Evolutionary conservation across 1,140 invertebrate species (phyloP), one percentile per base, ranked within the genome.

Genomic region (Macrocentrus cingulum): DNA sequence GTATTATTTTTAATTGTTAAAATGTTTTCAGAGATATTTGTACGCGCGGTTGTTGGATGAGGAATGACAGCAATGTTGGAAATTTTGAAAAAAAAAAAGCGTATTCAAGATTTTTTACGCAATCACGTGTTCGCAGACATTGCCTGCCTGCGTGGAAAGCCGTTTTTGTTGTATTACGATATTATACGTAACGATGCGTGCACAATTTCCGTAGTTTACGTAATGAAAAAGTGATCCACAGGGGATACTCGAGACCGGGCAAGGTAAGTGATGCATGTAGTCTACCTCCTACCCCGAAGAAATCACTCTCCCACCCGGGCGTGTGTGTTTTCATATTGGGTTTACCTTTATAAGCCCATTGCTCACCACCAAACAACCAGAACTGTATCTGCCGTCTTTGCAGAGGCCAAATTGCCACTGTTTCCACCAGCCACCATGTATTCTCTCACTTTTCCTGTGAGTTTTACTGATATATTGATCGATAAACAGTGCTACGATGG

Each of bases 271-370:
- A 37, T 16, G 23, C 25, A 13, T 46, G 13, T 51, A n/a, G 16
- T 13, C 6, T 15, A 19, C 23, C 25, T 34, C 51, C 39, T 42
- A 52, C 54, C 20, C 20, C 9, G 13, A 4, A n/a, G 6, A 1
- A 39, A n/a, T 37, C 25, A 48, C 15, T 37, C 54, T 56, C 29
- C 54, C 44, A 48, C 44, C 32, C 18, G 25, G 18, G 29, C 45
- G 20, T 15, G 16, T 11, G 49, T n/a, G 11, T 42, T 53, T 50
- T 50, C 34, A 20, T 41, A 41, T 32, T 20, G 20, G 15, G 46
- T 39, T 22, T 46, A 45, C 46, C 61, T 63, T 63, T 63, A 63
- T 63, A 63, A 63, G 59, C 61, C 41, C 61, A 63, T 46, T 29
- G 61, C 57, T 63, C 39, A 59, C 39, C 56, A 41, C 22, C 59